Conservation (phyloP, 2,113 vertebrate genomes). For the Tursiops truncatus region DNA sequence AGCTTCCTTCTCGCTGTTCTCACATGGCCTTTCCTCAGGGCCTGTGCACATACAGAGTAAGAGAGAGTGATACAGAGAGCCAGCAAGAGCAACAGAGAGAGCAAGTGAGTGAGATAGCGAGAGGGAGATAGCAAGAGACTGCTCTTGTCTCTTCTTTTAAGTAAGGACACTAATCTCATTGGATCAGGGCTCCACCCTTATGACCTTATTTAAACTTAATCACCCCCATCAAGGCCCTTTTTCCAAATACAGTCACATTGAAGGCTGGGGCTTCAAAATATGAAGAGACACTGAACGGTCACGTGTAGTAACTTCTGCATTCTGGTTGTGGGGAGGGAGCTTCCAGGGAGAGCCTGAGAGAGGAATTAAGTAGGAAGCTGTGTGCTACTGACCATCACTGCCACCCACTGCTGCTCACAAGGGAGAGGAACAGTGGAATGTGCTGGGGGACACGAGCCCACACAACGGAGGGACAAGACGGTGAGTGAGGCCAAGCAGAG, state of each 20-base stretch:
- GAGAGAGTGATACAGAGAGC: too few relatives aligned
- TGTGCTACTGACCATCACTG: background rate
- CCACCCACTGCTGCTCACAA: fast-evolving
- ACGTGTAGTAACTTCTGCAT: background rate
- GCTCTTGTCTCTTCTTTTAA: background rate
- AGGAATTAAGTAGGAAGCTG: background rate
- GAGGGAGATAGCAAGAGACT: too few relatives aligned
- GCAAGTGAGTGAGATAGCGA: too few relatives aligned
- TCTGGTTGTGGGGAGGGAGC: background rate
- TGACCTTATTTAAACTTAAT: background rate
- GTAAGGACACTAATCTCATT: background rate
- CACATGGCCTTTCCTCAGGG: background rate
- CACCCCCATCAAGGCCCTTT: background rate
- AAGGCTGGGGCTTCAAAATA: background rate
- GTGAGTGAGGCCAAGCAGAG: background rate
- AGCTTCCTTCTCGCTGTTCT: background rate
- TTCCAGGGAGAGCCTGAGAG: too few relatives aligned
- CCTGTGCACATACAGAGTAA: fast-evolving
- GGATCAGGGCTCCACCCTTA: background rate
- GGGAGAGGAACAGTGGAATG: background rate
- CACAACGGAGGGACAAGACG: background rate
- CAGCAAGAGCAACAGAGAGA: too few relatives aligned
- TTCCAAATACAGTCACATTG: background rate
- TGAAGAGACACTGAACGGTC: fast-evolving
- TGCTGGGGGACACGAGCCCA: fast-evolving